Percentiles rank a stretch among this genome's conserved stretches.
These are phyloP conservation scores for Corythornis madagascariensis DNA, from an alignment of 2,113 vertebrate species.

Conservation along the genomic window DNA sequence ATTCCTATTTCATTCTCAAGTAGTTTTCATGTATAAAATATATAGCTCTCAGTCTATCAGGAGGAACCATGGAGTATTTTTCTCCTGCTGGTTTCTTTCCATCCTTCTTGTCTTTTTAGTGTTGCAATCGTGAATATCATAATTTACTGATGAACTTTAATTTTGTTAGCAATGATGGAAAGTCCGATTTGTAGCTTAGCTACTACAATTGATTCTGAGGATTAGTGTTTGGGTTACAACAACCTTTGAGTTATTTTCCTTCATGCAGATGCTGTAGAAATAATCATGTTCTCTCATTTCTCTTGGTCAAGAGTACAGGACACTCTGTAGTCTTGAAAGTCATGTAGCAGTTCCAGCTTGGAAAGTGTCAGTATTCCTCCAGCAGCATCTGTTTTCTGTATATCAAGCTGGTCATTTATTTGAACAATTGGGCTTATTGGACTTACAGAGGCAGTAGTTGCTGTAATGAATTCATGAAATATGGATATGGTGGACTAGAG, in stretches of 20 bases:
- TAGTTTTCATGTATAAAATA: not conserved
- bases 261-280: not conserved
- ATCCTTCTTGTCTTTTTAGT: accelerated
- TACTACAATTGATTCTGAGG: not conserved
- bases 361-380: not conserved
- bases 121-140: accelerated
- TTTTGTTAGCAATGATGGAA: not conserved
- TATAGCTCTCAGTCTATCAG: not conserved
- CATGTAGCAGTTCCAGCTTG: not conserved
- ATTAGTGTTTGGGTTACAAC: not conserved
- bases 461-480: constrained; percentile 52
- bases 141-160: not conserved
- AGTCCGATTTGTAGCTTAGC: not conserved
- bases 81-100: not conserved
- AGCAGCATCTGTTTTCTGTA: not conserved
- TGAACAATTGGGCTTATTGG: constrained; percentile 12
- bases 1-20: not conserved
- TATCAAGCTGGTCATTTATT: not conserved
- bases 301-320: not conserved
- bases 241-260: not conserved
- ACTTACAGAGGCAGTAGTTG: not conserved
- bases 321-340: not conserved
- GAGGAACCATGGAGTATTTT: not conserved
- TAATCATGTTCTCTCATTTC: not conserved
- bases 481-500: constrained; percentile 19